phyloP scores from a whole-genome alignment of 2,797 vertebrate genomes.

The Lagocephalus sceleratus region DNA sequence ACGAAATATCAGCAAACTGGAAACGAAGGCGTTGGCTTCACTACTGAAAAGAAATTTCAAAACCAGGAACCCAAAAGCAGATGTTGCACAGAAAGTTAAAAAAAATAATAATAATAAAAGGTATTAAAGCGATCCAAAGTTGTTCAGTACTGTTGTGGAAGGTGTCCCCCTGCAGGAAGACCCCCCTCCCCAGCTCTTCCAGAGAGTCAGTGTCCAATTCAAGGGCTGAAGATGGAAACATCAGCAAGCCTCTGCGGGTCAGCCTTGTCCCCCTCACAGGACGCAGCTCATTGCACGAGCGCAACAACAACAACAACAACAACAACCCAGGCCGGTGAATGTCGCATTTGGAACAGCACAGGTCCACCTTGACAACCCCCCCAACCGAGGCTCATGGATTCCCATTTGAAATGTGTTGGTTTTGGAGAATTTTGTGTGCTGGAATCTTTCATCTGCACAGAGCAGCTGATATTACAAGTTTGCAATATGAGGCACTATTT shows the following conservation, averaged over 20 bases:
- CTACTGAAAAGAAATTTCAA: conserved; percentile 84
- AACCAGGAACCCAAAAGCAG: conserved; percentile 76
- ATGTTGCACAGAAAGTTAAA: conserved; percentile 73
- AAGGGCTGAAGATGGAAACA: conserved; percentile 45
- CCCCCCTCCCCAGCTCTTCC: conserved; percentile 43
- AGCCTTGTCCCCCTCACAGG: conserved; percentile 38
- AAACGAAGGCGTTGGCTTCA: conserved; percentile 93
- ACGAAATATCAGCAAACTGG: conserved; percentile 93
- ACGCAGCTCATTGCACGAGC: conserved; percentile 62
- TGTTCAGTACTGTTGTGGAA: too few relatives aligned
- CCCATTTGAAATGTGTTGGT: conserved; percentile 42
- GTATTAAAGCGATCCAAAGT: too few relatives aligned
- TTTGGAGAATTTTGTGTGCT: conserved; percentile 37
- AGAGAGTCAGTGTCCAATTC: conserved; percentile 33
- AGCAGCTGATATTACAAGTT: conserved; percentile 62
- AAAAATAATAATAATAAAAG: conserved; percentile 25
- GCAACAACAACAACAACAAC: conserved; percentile 54
- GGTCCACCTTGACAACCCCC: conserved; percentile 56
- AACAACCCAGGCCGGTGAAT: conserved; percentile 62
- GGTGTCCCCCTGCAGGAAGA: too few relatives aligned
- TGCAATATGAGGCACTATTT: conserved; percentile 80
- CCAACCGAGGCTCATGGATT: conserved; percentile 32
- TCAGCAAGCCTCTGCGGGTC: conserved; percentile 43
- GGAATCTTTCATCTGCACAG: conserved; percentile 49
- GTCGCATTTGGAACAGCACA: conserved; percentile 63